Conservation (phyloP, 2,888 invertebrate genomes). For the Saturnia pavonia region DNA sequence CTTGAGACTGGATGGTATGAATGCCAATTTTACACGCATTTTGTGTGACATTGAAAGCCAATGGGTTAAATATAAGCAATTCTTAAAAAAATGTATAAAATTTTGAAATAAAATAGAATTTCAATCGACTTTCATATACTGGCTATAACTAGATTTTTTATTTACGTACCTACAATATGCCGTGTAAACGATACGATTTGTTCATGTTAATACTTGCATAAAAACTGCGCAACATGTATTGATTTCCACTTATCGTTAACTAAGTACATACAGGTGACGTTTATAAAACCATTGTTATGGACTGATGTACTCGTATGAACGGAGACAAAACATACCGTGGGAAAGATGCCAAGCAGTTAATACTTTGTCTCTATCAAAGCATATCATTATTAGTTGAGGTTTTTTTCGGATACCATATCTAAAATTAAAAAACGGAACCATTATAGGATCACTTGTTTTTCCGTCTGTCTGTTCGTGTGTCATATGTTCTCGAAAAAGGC, state of each 20-base stretch:
- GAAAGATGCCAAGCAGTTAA: constrained; percentile 7
- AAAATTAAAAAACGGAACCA: too few relatives aligned
- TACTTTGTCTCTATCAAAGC: not conserved
- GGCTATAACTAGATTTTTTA: not conserved
- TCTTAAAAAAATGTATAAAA: too few relatives aligned
- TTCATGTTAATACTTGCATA: not conserved
- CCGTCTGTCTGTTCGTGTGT: too few relatives aligned
- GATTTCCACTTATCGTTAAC: not conserved
- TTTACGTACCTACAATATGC: not conserved
- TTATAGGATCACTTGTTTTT: too few relatives aligned
- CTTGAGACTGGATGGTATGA: too few relatives aligned
- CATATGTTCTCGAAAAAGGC: too few relatives aligned
- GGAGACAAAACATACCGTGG: constrained; percentile 11
- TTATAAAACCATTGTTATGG: constrained; percentile 3
- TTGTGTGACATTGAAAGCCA: too few relatives aligned
- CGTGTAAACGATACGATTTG: not conserved
- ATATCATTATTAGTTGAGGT: not conserved
- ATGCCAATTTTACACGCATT: too few relatives aligned
- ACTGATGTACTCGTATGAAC: not conserved
- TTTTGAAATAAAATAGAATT: not conserved
- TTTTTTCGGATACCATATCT: not conserved
- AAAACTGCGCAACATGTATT: constrained; percentile 1
- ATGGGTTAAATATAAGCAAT: too few relatives aligned
- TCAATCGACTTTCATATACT: not conserved
- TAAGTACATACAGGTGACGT: constrained; percentile 5